Evolutionary conservation across 2,888 invertebrate species (phyloP).

Genomic region (Steromphala cineraria): DNA sequence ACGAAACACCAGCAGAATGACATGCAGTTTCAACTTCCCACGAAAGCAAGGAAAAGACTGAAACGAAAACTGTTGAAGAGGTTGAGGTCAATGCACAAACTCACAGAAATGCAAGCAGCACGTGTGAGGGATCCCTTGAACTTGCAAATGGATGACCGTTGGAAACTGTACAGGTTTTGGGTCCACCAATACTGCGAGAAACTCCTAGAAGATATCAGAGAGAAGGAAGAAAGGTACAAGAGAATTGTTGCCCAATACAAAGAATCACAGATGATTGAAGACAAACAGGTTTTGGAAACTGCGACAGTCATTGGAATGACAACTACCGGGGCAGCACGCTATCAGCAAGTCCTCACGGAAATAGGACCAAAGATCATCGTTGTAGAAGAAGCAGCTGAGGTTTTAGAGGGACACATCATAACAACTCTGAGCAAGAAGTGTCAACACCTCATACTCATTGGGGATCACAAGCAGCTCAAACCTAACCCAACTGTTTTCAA

Average conservation of each 20-base stretch:
- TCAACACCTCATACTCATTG: constrained; percentile 90
- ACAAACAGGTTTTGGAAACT: constrained; percentile 60
- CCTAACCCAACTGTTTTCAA: constrained; percentile 84
- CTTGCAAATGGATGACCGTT: constrained; percentile 69
- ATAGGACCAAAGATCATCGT: constrained; percentile 78
- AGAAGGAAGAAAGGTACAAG: constrained; percentile 54
- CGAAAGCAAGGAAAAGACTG: constrained; percentile 37
- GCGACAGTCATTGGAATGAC: constrained; percentile 72
- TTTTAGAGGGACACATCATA: constrained; percentile 89
- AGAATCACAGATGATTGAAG: constrained; percentile 58
- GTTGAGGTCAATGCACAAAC: constrained; percentile 43
- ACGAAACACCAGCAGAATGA: not conserved
- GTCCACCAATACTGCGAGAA: constrained; percentile 43
- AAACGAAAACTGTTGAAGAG: constrained; percentile 40
- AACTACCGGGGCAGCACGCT: constrained; percentile 72
- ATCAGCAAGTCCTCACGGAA: constrained; percentile 74
- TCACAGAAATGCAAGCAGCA: constrained; percentile 53
- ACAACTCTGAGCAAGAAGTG: constrained; percentile 84
- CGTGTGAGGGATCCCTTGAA: constrained; percentile 55
- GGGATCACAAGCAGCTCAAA: constrained; percentile 87
- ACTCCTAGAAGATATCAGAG: constrained; percentile 39
- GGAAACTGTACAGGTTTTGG: constrained; percentile 76
- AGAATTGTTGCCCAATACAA: constrained; percentile 32
- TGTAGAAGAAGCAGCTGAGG: constrained; percentile 93
- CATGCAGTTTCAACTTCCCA: constrained; percentile 23